Percentiles rank a stretch among this genome's conserved stretches.
Evolutionary conservation across 2,797 vertebrate genomes (phyloP).

Genomic region (Myotis pilosus): DNA sequence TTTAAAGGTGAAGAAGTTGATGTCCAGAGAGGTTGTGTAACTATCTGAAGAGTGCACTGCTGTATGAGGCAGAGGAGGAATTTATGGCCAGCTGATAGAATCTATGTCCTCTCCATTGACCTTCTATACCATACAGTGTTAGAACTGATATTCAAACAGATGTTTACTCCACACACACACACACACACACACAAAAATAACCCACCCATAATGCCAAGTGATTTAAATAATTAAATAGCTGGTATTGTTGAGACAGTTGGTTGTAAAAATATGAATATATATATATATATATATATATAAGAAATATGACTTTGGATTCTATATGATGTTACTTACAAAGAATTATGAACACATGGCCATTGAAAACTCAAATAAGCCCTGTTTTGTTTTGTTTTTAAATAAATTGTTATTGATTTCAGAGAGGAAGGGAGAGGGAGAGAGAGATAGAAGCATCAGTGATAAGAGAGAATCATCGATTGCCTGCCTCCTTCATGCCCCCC

Average conservation of each 20-base stretch:
- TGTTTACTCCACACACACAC: no score
- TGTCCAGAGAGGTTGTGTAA: not conserved
- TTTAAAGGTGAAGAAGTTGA: not conserved
- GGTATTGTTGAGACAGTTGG: not conserved
- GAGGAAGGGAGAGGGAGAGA: no score
- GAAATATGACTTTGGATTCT: not conserved
- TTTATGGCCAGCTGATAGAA: not conserved
- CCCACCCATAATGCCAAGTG: not conserved
- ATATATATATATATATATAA: not conserved
- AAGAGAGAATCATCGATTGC: no score
- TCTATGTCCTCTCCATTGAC: not conserved
- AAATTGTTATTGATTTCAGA: no score
- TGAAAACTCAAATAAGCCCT: not conserved
- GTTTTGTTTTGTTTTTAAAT: not conserved
- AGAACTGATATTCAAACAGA: not conserved
- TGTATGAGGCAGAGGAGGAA: not conserved
- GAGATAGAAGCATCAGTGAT: no score
- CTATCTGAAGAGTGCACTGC: not conserved
- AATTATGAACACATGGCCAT: not conserved
- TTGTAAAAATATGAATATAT: not conserved
- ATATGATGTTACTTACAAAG: conserved; percentile 22
- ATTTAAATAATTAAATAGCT: conserved; percentile 12
- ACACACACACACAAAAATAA: no score
- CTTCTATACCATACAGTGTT: not conserved
- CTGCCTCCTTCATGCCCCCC: no score